Evolutionary conservation across 1,140 invertebrate genomes (phyloP).

Genomic region (Sycophila sp.): DNA sequence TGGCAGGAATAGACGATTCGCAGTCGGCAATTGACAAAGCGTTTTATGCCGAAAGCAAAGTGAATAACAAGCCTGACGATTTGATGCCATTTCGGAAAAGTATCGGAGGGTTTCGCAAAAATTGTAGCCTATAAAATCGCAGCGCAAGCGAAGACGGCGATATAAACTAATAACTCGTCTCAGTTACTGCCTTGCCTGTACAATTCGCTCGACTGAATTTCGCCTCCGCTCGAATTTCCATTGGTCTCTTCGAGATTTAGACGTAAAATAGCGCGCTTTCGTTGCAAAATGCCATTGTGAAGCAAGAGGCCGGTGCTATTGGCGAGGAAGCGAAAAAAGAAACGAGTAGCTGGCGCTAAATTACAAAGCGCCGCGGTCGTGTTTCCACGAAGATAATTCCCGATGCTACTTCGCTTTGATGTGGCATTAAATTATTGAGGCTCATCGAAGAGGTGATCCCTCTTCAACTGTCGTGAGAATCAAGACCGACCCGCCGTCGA

Average conservation of each 20-base stretch:
- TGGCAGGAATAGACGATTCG: no score
- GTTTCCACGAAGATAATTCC: conserved; percentile 10
- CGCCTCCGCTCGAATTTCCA: conserved; percentile 10
- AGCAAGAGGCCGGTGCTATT: background rate
- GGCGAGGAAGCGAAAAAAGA: background rate
- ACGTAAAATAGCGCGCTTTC: conserved; percentile 24
- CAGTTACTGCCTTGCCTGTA: no score
- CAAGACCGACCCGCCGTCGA: background rate
- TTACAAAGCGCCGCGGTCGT: conserved; percentile 11
- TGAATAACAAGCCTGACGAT: background rate
- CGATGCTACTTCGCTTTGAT: conserved; percentile 7
- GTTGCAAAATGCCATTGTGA: conserved; percentile 10
- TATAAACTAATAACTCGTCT: conserved; percentile 22
- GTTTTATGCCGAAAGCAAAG: conserved; percentile 10
- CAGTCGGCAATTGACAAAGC: no score
- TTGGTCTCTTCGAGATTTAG: conserved; percentile 20
- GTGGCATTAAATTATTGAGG: conserved; percentile 1
- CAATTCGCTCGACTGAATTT: background rate
- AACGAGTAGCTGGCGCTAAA: background rate
- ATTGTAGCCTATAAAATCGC: background rate
- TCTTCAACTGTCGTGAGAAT: conserved; percentile 4
- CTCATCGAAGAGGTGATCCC: background rate
- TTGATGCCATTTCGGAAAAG: background rate
- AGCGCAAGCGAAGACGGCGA: background rate
- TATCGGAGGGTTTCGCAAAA: background rate